Evolutionary conservation across 2,113 vertebrate genomes (phyloP).

Genomic region (Xenopus tropicalis): UCB_Xtro_10.0 CM004444.2:23191501-23192000

Average conservation of each 20-base stretch:
- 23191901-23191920: background rate
- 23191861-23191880: background rate
- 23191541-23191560: too few species aligned
- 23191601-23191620: too few species aligned
- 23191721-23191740: slow-evolving; percentile 3
- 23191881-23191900: background rate
- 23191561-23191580: too few species aligned
- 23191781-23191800: background rate
- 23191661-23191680: background rate
- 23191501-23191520: too few species aligned
- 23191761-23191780: background rate
- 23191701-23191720: slow-evolving; percentile 5
- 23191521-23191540: too few species aligned
- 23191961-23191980: background rate
- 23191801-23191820: background rate
- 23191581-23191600: too few species aligned
- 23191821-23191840: slow-evolving; percentile 1
- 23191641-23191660: background rate
- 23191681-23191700: slow-evolving; percentile 3
- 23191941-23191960: background rate
- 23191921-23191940: background rate
- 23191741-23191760: background rate
- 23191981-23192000: background rate
- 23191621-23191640: background rate
- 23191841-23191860: background rate